phyloP scores from a whole-genome alignment of 2,888 invertebrate species.

The Amaurobius ferox region DNA sequence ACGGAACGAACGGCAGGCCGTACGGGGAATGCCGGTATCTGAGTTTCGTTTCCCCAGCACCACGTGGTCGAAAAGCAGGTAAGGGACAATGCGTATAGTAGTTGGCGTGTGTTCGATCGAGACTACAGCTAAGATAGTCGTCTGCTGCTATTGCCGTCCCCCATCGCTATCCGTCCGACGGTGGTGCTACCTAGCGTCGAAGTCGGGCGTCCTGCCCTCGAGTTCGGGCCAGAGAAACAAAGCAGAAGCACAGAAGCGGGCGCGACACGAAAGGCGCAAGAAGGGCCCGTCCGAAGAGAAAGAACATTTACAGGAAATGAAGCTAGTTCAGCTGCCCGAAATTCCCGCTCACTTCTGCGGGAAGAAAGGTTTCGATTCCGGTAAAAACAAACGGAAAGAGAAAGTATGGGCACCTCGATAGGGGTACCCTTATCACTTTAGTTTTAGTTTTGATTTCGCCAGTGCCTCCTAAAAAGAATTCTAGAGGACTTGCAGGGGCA shows the following conservation, averaged over 20 bases:
- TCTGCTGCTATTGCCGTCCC: conserved; percentile 25
- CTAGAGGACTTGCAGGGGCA: too few relatives aligned
- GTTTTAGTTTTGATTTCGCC: too few relatives aligned
- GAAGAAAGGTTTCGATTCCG: not conserved
- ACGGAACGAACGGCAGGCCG: too few relatives aligned
- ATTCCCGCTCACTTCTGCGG: not conserved
- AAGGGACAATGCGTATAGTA: conserved; percentile 10
- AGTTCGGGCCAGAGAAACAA: conserved; percentile 20
- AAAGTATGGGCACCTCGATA: too few relatives aligned
- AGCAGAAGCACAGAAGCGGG: conserved; percentile 19
- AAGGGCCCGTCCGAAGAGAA: not conserved
- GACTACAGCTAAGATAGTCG: conserved; percentile 44
- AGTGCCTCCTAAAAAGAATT: too few relatives aligned
- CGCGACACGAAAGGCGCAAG: conserved; percentile 4
- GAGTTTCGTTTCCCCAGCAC: too few relatives aligned
- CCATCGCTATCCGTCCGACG: conserved; percentile 15
- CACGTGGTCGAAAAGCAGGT: conserved; percentile 36
- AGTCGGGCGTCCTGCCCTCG: conserved; percentile 25
- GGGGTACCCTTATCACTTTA: too few relatives aligned
- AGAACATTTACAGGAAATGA: conserved; percentile 1
- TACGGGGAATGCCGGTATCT: too few relatives aligned
- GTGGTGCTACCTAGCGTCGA: conserved; percentile 54
- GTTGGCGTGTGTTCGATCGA: conserved; percentile 46
- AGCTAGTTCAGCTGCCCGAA: not conserved
- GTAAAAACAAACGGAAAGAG: too few relatives aligned